A percentile compares a stretch with the other conserved stretches of the same genome.
phyloP scores from a whole-genome alignment of 2,797 vertebrate genomes.

The Tolypeutes matacus region DNA sequence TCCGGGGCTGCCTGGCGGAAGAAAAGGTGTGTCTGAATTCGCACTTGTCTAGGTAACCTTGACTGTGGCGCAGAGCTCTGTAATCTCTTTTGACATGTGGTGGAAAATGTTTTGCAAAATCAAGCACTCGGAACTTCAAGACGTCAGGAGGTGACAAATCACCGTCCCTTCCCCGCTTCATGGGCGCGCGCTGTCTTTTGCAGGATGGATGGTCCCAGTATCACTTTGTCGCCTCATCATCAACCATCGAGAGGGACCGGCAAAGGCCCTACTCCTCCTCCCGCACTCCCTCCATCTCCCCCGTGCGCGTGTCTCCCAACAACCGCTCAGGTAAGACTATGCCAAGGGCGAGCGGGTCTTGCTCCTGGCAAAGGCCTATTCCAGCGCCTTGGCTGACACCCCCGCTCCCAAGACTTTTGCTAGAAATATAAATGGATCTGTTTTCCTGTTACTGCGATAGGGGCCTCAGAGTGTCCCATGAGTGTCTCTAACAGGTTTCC shows the following conservation, averaged over 20 bases:
- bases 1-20: neutral
- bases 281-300: conserved; percentile 97
- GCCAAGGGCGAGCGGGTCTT: neutral
- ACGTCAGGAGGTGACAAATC: neutral
- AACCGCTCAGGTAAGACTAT: conserved; percentile 96
- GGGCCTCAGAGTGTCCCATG: neutral
- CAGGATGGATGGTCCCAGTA: conserved; percentile 99
- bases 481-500: neutral
- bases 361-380: neutral
- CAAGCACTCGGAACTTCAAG: neutral
- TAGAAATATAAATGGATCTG: neutral
- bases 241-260: conserved; percentile 98
- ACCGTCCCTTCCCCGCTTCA: fast-evolving
- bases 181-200: conserved; percentile 60
- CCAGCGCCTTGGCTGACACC: neutral
- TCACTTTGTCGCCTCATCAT: conserved; percentile 99
- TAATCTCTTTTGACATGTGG: neutral
- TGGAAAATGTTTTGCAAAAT: neutral
- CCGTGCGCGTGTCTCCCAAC: conserved; percentile 98
- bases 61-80: neutral
- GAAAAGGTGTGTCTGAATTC: neutral
- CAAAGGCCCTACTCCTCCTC: conserved; percentile 99
- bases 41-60: neutral
- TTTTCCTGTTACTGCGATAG: neutral
- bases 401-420: fast-evolving